Evolutionary conservation across 1,140 invertebrate species (phyloP).

Genomic region (Rhopalosiphum padi): DNA sequence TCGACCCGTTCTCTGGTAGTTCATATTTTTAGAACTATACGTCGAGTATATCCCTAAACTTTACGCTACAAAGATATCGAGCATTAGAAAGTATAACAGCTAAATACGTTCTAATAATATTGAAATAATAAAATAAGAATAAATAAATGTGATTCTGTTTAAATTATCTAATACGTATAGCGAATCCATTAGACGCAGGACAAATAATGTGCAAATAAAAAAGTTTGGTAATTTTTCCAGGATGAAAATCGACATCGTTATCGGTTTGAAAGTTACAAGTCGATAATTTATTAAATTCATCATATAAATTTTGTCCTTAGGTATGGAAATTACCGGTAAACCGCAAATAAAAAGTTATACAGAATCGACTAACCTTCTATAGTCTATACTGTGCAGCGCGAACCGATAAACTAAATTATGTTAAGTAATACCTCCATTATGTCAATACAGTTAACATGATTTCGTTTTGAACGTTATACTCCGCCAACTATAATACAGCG

Average conservation of each 20-base stretch:
- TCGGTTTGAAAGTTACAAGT: not conserved
- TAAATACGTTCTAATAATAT: not conserved
- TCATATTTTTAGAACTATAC: conserved; percentile 29
- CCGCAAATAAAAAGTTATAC: not conserved
- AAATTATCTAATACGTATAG: not conserved
- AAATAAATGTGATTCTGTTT: not conserved
- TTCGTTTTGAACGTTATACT: not conserved
- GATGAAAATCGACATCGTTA: not conserved
- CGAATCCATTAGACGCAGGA: not conserved
- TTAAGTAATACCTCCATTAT: not conserved
- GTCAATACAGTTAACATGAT: conserved; percentile 13
- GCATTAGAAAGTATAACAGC: not conserved
- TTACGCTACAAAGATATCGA: not conserved
- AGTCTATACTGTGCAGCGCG: not conserved
- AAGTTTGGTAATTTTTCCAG: not conserved
- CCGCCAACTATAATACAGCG: not conserved
- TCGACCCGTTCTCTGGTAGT: not conserved
- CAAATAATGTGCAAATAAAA: not conserved
- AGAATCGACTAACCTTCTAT: not conserved
- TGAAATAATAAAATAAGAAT: not conserved
- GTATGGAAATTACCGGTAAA: not conserved
- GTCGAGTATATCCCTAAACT: not conserved
- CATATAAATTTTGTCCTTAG: not conserved
- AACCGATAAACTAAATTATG: not conserved
- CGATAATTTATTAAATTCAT: not conserved